Base-by-base conservation (phyloP, 2,888 invertebrate genomes). In the Holacanthella duospinosa region DNA sequence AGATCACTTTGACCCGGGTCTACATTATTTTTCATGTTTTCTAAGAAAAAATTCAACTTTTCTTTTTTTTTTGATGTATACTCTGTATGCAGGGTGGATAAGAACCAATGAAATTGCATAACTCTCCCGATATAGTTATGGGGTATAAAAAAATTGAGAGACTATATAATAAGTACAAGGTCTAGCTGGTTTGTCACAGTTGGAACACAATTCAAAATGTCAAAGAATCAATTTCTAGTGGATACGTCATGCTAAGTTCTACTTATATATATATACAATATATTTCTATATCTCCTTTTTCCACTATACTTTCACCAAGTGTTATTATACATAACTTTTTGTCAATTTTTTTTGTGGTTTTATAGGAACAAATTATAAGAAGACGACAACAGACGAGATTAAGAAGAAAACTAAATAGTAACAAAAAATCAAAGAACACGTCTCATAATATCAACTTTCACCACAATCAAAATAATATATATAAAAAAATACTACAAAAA, bases 161-260 rank as follows among this genome's bases (percentile, higher is more conserved):
- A n/a, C n/a, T n/a, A n/a, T n/a, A n/a, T n/a, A n/a, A n/a, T n/a
- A n/a, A n/a, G n/a, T n/a, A n/a, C n/a, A n/a, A n/a, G n/a, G n/a
- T n/a, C n/a, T n/a, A n/a, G n/a, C n/a, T n/a, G n/a, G n/a, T 48
- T 48, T 21, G 19, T 48, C 48, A 9, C 48, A 48, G 48, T 21
- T 48, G 48, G 48, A 48, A 48, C 48, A 4, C 21, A 21, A 48
- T 48, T 48, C 48, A 48, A 48, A 48, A 48, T 48, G 48, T 48
- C 48, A 48, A 48, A 48, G 48, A 48, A 48, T 48, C 48, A 48
- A 48, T 48, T 48, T 48, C 19, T 48, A 21, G 21, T 9, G 21
- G 48, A 9, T 48, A 48, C 48, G 48, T 48, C 48, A 48, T 48
- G 19, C 48, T 21, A 21, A 21, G 4, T n/a, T 48, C 9, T 9